Evolutionary conservation across 1,140 invertebrate genomes (phyloP), one percentile per base, ranked within the genome.

Genomic region (Cepaea nemoralis): DNA sequence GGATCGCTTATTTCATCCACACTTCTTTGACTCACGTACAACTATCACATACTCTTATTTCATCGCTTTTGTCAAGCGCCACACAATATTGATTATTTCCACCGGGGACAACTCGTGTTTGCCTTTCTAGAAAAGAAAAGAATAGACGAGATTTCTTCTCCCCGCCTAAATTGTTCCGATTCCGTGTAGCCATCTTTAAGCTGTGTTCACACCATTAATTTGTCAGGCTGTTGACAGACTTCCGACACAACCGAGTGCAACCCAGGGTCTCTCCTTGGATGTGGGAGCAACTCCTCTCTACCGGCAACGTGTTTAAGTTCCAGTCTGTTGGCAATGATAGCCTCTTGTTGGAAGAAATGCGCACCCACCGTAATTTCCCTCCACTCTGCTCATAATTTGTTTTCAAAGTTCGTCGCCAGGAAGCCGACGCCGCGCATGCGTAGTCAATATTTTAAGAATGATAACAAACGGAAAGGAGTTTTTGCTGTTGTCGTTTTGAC

Each of bases 201-300:
- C 16, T 63, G 59, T 63, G 59, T 63, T 63, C 59, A 63, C 59
- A 31, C 59, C 59, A 63, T 63, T 63, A 63, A 63, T 63, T 63
- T 63, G 59, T 31, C 59, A 63, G n/a, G 59, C n/a, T 31, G 27
- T 16, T 63, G 59, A 63, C 27, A 63, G n/a, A 31, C 59, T 63
- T 63, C 59, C 59, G 59, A 8, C 27, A 63, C n/a, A 16, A 63
- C n/a, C n/a, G 16, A 63, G 59, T 31, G 59, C n/a, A 31, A 31
- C 33, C 59, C 33, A 31, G 50, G n/a, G 59, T 63, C 27, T 63
- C 27, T 63, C 59, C 2, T 63, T 63, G 59, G 59, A 63, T 16
- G 27, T 6, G 27, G n/a, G 59, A 31, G 59, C 33, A n/a, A 1
- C 33, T 22, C 59, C 10, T 1, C 2, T 31, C 59, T 0, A 27